Percentiles rank a stretch among this genome's conserved stretches.
Conservation (phyloP, 1,140 invertebrate species). For the Scaptomyza hsui region DNA sequence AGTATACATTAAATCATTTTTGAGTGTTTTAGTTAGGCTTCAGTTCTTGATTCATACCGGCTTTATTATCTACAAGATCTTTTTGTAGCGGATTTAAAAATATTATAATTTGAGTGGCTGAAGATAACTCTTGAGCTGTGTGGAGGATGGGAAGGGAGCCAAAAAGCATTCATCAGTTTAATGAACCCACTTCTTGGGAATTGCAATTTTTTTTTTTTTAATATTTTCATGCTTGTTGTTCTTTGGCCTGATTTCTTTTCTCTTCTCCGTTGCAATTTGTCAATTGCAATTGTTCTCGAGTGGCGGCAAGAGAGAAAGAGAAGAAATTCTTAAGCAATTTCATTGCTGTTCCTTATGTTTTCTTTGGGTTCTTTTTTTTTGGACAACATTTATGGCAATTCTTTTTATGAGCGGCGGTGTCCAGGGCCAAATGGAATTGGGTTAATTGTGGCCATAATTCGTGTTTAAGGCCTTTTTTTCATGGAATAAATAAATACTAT, state of each 20-base stretch:
- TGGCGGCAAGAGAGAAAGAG: slow-evolving; percentile 4
- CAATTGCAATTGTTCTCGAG: slow-evolving; percentile 51
- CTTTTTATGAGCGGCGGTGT: slow-evolving; percentile 56
- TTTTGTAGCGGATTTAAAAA: background rate
- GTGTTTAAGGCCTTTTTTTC: slow-evolving; percentile 71
- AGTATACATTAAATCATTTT: too few species aligned
- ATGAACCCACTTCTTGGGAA: slow-evolving; percentile 51
- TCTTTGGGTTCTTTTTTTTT: slow-evolving; percentile 42
- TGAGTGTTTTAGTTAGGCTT: too few species aligned
- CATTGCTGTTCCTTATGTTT: slow-evolving; percentile 36
- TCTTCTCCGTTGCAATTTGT: slow-evolving; percentile 30
- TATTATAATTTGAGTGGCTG: background rate
- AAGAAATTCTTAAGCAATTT: slow-evolving; percentile 61
- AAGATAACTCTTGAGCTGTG: background rate
- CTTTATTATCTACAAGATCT: background rate
- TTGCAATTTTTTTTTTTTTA: slow-evolving; percentile 40
- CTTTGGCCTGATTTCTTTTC: slow-evolving; percentile 31
- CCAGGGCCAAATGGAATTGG: slow-evolving; percentile 68
- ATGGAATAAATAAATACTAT: background rate
- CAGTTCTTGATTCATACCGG: too few species aligned
- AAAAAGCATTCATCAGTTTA: slow-evolving; percentile 50
- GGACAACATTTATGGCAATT: slow-evolving; percentile 43
- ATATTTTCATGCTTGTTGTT: background rate
- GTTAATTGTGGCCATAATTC: slow-evolving; percentile 75
- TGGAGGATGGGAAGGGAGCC: background rate